These are phyloP conservation scores for Nineta flava DNA, from an alignment of 2,888 invertebrate genomes.

Conservation along the genomic window DNA sequence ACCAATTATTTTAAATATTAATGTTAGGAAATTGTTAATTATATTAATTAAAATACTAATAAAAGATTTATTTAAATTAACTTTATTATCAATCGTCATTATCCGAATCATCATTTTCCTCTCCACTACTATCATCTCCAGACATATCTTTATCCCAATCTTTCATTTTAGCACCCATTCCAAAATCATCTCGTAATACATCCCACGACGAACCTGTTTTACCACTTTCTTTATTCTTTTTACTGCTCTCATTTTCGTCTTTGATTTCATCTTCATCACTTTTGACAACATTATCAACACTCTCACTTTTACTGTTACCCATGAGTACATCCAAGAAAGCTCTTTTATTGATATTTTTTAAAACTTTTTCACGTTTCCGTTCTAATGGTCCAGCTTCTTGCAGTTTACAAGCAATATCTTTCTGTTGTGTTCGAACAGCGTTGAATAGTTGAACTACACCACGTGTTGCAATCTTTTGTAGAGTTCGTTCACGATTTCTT, in stretches of 20 bases:
- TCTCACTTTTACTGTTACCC: conserved; percentile 41
- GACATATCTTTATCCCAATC: conserved; percentile 75
- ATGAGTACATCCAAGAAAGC: conserved; percentile 65
- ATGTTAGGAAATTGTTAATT: no score
- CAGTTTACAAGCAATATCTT: conserved; percentile 52
- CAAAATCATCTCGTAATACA: conserved; percentile 67
- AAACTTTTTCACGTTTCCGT: conserved; percentile 55
- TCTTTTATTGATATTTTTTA: conserved; percentile 60
- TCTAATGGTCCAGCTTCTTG: conserved; percentile 57
- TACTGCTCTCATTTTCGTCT: conserved; percentile 28
- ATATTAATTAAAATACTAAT: not conserved
- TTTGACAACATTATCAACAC: conserved; percentile 27
- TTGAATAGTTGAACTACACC: conserved; percentile 90
- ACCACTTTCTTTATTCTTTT: conserved; percentile 23
- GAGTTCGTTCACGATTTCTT: conserved; percentile 55
- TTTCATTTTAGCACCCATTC: conserved; percentile 77
- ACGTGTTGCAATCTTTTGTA: conserved; percentile 76
- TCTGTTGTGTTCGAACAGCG: conserved; percentile 75
- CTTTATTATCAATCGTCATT: not conserved
- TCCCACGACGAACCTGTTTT: conserved; percentile 36
- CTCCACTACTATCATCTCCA: conserved; percentile 21
- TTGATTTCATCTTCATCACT: conserved; percentile 28
- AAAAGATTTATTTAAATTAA: not conserved
- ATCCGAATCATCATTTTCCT: not conserved
- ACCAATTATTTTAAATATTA: no score